A percentile compares a stretch with the other conserved stretches of the same genome.
Evolutionary conservation across 1,140 invertebrate species (phyloP).

Genomic region (Anadara kagoshimensis): DNA sequence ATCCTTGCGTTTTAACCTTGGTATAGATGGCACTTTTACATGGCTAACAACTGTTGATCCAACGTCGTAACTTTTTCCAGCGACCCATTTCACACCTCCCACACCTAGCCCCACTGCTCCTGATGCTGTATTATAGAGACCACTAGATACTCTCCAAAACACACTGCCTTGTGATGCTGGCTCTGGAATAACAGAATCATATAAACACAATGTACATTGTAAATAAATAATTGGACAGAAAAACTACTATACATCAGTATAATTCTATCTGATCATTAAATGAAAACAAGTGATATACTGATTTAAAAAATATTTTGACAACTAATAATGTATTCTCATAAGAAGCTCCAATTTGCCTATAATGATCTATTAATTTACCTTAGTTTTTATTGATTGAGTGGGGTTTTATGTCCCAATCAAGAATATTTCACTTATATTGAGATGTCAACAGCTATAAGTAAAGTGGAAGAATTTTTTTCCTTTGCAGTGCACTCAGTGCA

Average conservation of each 20-base stretch:
- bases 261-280: too few species aligned
- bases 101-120: slow-evolving; percentile 69
- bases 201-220: not conserved
- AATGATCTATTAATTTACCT: too few species aligned
- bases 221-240: not conserved
- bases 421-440: not conserved
- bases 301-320: too few species aligned
- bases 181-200: slow-evolving; percentile 51
- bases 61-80: slow-evolving; percentile 69
- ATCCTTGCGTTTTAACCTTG: slow-evolving; percentile 59
- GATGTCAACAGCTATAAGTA: not conserved
- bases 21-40: slow-evolving; percentile 52
- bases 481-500: too few species aligned
- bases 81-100: slow-evolving; percentile 70
- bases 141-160: slow-evolving; percentile 66
- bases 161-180: slow-evolving; percentile 52
- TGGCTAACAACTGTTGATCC: slow-evolving; percentile 64
- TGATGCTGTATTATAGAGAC: slow-evolving; percentile 63
- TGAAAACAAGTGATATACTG: too few species aligned
- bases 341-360: too few species aligned
- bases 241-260: too few species aligned
- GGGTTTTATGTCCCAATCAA: not conserved
- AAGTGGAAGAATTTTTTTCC: too few species aligned
- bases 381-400: too few species aligned
- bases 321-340: too few species aligned